Evolutionary conservation across 2,888 invertebrate species (phyloP).

Genomic region (Clepsis dumicolana): DNA sequence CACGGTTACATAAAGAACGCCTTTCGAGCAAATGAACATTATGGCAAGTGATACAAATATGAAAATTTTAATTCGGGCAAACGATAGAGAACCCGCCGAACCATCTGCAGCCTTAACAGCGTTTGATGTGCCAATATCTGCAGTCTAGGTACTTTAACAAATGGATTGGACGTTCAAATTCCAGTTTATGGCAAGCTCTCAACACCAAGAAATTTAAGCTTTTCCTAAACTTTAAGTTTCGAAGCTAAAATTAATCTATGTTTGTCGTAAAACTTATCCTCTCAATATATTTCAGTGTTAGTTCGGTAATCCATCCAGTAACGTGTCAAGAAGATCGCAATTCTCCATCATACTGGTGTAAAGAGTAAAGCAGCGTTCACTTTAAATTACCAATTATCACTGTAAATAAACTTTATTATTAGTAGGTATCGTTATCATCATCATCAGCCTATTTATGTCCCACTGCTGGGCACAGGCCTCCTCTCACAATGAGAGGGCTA

Average conservation of each 20-base stretch:
- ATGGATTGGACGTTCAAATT: constrained; percentile 17
- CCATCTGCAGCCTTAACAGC: not conserved
- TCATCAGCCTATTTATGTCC: too few relatives aligned
- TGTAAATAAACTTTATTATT: too few relatives aligned
- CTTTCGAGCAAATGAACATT: too few relatives aligned
- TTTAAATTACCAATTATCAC: too few relatives aligned
- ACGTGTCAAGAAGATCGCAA: not conserved
- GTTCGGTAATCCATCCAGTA: not conserved
- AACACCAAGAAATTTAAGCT: not conserved
- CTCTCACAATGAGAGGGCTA: too few relatives aligned
- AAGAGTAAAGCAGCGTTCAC: too few relatives aligned
- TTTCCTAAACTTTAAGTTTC: not conserved
- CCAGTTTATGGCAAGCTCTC: constrained; percentile 6
- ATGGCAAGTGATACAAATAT: too few relatives aligned
- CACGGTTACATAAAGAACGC: too few relatives aligned
- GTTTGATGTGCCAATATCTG: constrained; percentile 58
- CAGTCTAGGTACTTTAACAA: constrained; percentile 19
- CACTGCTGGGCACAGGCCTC: too few relatives aligned
- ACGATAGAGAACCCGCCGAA: too few relatives aligned
- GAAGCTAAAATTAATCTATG: not conserved
- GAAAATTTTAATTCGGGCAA: too few relatives aligned
- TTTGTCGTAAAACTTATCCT: not conserved
- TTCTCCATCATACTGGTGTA: not conserved
- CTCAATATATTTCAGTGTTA: not conserved
- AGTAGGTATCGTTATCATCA: too few relatives aligned